These are phyloP conservation scores for Belonocnema kinseyi DNA, from an alignment of 1,140 invertebrate genomes.

Conservation along the genomic window DNA sequence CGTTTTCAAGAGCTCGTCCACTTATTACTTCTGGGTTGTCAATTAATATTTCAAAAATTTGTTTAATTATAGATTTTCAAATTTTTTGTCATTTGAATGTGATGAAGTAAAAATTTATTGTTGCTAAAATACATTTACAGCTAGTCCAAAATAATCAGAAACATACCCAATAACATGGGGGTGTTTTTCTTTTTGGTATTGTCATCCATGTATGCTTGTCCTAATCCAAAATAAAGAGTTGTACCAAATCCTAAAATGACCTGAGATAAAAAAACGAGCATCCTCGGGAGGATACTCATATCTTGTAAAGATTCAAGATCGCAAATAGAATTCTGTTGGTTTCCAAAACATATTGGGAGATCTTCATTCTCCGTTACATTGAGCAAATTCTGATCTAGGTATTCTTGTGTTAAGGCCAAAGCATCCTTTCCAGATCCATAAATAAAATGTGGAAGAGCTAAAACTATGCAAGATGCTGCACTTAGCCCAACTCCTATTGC, in stretches of 20 bases:
- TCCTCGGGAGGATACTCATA: slow-evolving; percentile 76
- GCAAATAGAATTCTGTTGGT: slow-evolving; percentile 61
- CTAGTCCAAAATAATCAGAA: not conserved
- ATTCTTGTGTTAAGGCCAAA: slow-evolving; percentile 70
- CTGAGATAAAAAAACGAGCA: slow-evolving; percentile 82
- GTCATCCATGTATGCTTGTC: slow-evolving; percentile 83
- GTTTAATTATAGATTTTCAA: too few relatives aligned
- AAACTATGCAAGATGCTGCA: slow-evolving; percentile 79
- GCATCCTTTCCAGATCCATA: slow-evolving; percentile 80
- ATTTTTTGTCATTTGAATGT: too few relatives aligned
- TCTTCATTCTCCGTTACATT: slow-evolving; percentile 54
- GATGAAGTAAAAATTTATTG: too few relatives aligned
- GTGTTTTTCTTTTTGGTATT: slow-evolving; percentile 83
- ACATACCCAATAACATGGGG: slow-evolving; percentile 78
- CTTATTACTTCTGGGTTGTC: too few relatives aligned
- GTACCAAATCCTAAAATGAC: slow-evolving; percentile 83
- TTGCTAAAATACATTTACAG: too few relatives aligned
- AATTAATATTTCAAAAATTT: too few relatives aligned
- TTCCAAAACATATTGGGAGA: slow-evolving; percentile 59
- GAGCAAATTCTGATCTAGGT: slow-evolving; percentile 67
- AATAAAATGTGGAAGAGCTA: slow-evolving; percentile 81
- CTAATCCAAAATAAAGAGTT: slow-evolving; percentile 81
- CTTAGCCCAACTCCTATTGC: slow-evolving; percentile 80
- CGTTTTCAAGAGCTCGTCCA: too few relatives aligned
- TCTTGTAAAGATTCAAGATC: slow-evolving; percentile 71